A percentile compares a stretch with the other conserved stretches of the same genome.
Evolutionary conservation across 2,797 vertebrate genomes (phyloP).

Genomic region (Bovichtus diacanthus): DNA sequence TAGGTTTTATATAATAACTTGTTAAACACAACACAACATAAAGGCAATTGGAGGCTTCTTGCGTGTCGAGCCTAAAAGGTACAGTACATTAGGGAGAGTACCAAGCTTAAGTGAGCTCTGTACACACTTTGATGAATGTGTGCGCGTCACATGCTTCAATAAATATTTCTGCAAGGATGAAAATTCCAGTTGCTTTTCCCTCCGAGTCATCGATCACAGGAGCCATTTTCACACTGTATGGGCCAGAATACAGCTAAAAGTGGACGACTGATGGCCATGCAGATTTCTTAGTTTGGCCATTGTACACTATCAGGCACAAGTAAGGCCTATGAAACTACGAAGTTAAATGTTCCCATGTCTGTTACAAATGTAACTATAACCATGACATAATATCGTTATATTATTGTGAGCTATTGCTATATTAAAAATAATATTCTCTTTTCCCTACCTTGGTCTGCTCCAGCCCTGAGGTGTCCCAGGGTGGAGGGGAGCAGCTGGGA

Average conservation of each 20-base stretch:
- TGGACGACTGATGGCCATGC: too few relatives aligned
- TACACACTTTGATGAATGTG: too few relatives aligned
- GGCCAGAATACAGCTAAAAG: too few relatives aligned
- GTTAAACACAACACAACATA: neutral
- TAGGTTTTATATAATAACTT: too few relatives aligned
- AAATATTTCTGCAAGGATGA: too few relatives aligned
- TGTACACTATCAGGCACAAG: neutral
- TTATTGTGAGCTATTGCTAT: neutral
- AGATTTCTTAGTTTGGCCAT: neutral
- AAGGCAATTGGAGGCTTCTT: neutral
- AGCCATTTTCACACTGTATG: too few relatives aligned
- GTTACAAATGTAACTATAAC: neutral
- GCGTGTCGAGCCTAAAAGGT: too few relatives aligned
- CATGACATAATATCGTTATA: neutral
- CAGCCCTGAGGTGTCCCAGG: constrained; percentile 61
- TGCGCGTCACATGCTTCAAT: too few relatives aligned
- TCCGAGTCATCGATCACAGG: too few relatives aligned
- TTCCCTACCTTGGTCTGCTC: constrained; percentile 67
- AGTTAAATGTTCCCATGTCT: neutral
- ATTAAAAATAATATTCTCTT: neutral
- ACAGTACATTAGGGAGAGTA: too few relatives aligned
- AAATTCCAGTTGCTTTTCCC: too few relatives aligned
- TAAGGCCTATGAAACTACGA: neutral
- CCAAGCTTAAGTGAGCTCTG: too few relatives aligned
- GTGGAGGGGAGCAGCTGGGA: constrained; percentile 31